Conservation (phyloP, 2,797 vertebrate genomes). For the Crypturellus tataupa region DNA sequence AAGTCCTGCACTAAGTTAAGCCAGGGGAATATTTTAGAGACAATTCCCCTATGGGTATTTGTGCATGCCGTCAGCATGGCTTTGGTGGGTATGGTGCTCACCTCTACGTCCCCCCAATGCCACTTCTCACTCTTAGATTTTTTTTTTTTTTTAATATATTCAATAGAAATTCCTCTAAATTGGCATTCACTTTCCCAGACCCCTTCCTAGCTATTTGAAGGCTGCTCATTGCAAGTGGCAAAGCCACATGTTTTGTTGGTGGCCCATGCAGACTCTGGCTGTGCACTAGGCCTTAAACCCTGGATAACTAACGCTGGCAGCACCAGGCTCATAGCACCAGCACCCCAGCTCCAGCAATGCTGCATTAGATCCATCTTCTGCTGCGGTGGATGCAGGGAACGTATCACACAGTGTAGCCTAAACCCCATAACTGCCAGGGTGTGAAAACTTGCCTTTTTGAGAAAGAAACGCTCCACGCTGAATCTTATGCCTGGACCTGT, state of each 20-base stretch:
- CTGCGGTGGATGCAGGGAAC: accelerated
- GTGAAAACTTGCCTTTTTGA: accelerated
- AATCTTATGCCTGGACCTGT: too few species aligned
- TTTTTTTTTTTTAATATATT: not conserved
- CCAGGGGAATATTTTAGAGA: not conserved
- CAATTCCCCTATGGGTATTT: not conserved
- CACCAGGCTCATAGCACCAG: not conserved
- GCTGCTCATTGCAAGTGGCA: not conserved
- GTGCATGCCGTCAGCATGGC: not conserved
- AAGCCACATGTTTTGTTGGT: accelerated
- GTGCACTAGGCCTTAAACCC: not conserved
- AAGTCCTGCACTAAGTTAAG: not conserved
- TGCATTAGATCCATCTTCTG: not conserved
- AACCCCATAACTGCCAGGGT: accelerated
- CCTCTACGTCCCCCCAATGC: not conserved
- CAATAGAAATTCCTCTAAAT: not conserved
- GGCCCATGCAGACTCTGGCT: not conserved
- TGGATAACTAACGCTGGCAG: not conserved
- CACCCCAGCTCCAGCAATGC: not conserved
- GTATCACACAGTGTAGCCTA: accelerated
- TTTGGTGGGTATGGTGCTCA: not conserved
- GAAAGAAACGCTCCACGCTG: not conserved
- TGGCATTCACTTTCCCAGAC: accelerated
- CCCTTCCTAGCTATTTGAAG: not conserved
- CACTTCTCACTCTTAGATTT: not conserved